Evolutionary conservation across 2,888 invertebrate species (phyloP).

Genomic region (Heliconius hortense): DNA sequence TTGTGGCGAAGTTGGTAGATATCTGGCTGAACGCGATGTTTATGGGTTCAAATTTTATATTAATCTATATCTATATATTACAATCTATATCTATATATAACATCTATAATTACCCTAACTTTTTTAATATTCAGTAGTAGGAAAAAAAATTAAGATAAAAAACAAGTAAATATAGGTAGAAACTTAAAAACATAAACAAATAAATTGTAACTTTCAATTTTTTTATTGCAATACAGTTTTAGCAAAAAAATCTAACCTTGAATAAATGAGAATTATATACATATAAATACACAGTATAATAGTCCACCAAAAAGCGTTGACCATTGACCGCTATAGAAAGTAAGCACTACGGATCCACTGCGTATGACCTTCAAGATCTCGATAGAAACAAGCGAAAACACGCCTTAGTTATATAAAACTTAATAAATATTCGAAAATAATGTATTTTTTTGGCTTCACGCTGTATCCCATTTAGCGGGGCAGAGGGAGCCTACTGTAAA

Average conservation of each 20-base stretch:
- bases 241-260: slow-evolving; percentile 58
- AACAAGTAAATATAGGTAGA: not conserved
- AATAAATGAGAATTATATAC: slow-evolving; percentile 50
- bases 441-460: not conserved
- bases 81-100: not conserved
- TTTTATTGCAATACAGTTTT: not conserved
- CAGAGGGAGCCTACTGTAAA: not conserved
- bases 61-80: not conserved
- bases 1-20: no score
- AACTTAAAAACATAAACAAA: not conserved
- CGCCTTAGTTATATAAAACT: slow-evolving; percentile 45
- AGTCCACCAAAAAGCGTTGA: slow-evolving; percentile 54
- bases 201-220: not conserved
- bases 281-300: slow-evolving; percentile 26
- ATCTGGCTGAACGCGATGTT: not conserved
- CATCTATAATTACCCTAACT: not conserved
- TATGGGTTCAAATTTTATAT: not conserved
- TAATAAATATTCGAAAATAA: slow-evolving; percentile 51
- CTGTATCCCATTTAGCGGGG: not conserved
- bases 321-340: slow-evolving; percentile 78
- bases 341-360: slow-evolving; percentile 63
- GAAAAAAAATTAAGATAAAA: not conserved
- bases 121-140: not conserved
- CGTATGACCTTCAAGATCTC: slow-evolving; percentile 74
- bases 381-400: slow-evolving; percentile 42